Evolutionary conservation across 2,797 vertebrate genomes (phyloP), one percentile per base, ranked within the genome.

Genomic region (Sarcoramphus papa): DNA sequence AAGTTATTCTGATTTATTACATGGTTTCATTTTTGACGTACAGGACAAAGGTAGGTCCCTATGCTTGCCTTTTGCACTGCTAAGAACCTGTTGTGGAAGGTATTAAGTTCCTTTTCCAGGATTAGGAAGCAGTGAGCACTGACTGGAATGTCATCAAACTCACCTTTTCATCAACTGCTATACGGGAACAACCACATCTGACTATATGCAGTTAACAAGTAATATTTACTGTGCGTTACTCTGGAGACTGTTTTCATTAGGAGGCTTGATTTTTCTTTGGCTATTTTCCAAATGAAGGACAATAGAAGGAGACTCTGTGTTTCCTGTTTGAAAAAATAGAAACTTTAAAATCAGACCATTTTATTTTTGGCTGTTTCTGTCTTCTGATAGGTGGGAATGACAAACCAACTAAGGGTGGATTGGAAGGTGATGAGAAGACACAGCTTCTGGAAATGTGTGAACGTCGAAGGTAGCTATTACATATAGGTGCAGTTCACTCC

Each of bases 331-430:
- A 57, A 40, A 59, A 69, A 56, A 43, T 7, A 40, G 22, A 4
- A 74, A 54, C 25, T 76, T 76, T 6, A 37, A 80, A 93, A 73
- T 53, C 0, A 2, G 43, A 21, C 7, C 2, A 4, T 33, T 89
- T 67, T 33, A 23, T 31, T 94, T 79, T 91, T 85, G 79, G 10
- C 74, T 70, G 7, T 47, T 91, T 95, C 14, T 96, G 9, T 85
- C 41, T 80, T 79, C 64, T 97, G 85, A 47, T 83, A 99, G 98
- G 97, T 94, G 85, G 93, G 80, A 89, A 90, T 85, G 97, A 97
- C 72, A 90, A 97, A 69, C 93, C 95, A 69, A 50, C 57, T 79
- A 95, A 94, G 67, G 92, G 62, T 9, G 33, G 28, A 27, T 51
- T 95, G 65, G 72, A 81, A 72, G 12, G 69, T 33, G 91, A 67